These are phyloP conservation scores for Galeruca laticollis DNA, from an alignment of 2,888 invertebrate genomes.

Conservation along the genomic window DNA sequence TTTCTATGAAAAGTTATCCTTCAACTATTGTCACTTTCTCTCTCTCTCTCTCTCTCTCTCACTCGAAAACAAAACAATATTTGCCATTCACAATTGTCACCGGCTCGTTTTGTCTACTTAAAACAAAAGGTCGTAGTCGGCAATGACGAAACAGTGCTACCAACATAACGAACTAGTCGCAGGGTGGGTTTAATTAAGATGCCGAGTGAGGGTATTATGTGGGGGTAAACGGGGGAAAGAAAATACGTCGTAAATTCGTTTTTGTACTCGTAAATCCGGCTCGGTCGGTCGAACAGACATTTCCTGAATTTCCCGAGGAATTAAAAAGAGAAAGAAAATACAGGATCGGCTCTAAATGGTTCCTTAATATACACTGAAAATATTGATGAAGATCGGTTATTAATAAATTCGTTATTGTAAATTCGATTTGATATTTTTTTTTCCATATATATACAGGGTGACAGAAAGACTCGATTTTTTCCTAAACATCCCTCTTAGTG, in stretches of 20 bases:
- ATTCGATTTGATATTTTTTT: no score
- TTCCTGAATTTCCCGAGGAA: conserved; percentile 20
- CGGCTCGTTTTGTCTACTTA: conserved; percentile 30
- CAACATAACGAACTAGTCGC: conserved; percentile 42
- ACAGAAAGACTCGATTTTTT: no score
- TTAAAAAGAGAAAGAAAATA: conserved; percentile 5
- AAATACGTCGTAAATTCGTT: conserved; percentile 38
- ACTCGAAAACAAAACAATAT: conserved; percentile 26
- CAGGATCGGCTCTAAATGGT: conserved; percentile 1
- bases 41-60: background rate
- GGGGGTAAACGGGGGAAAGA: conserved; percentile 6
- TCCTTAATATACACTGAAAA: background rate
- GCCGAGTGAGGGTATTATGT: conserved; percentile 6
- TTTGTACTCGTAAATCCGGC: conserved; percentile 36
- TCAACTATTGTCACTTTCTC: conserved; percentile 5
- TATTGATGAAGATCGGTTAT: no score
- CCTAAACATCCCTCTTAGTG: no score
- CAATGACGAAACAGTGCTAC: conserved; percentile 32
- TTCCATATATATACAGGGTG: no score
- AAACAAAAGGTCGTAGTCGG: conserved; percentile 33
- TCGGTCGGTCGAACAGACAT: conserved; percentile 37
- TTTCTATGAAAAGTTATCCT: conserved; percentile 3
- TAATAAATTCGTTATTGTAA: no score
- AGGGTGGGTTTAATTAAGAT: conserved; percentile 39
- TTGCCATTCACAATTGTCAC: conserved; percentile 33